Evolutionary conservation across 2,888 invertebrate species (phyloP).

Genomic region (Philonicus albiceps): DNA sequence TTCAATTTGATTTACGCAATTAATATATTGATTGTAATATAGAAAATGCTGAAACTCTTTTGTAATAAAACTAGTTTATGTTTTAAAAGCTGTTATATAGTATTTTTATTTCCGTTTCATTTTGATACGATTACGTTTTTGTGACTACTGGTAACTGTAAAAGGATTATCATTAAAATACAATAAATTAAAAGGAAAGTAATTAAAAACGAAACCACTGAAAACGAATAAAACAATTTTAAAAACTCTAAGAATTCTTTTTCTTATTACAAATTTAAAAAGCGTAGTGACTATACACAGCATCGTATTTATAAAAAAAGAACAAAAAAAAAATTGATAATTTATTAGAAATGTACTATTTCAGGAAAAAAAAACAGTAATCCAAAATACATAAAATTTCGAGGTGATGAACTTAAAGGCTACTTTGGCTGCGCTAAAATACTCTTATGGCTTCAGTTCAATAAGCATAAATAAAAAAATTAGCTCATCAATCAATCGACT

Average conservation of each 20-base stretch:
- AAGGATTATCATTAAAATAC: slow-evolving; percentile 35
- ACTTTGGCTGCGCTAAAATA: not conserved
- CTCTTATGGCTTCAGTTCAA: not conserved
- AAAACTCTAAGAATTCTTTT: not conserved
- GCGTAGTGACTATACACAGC: not conserved
- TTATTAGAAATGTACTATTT: not conserved
- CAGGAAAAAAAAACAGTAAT: not conserved
- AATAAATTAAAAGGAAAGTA: slow-evolving; percentile 29
- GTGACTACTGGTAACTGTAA: slow-evolving; percentile 20
- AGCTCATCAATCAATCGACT: not conserved
- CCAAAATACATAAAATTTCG: not conserved
- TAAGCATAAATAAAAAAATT: not conserved
- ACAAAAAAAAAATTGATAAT: not conserved
- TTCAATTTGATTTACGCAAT: not conserved
- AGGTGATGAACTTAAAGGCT: not conserved
- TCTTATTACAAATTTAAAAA: not conserved
- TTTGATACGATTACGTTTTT: slow-evolving; percentile 1
- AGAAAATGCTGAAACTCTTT: slow-evolving; percentile 13
- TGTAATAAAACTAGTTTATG: slow-evolving; percentile 18
- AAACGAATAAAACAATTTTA: slow-evolving; percentile 38
- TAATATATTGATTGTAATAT: slow-evolving; percentile 15
- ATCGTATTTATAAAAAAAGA: too few relatives aligned
- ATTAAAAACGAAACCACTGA: slow-evolving; percentile 36
- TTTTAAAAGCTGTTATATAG: slow-evolving; percentile 17
- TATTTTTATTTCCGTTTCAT: slow-evolving; percentile 7